A percentile compares a stretch with the other conserved stretches of the same genome.
Evolutionary conservation across 2,113 vertebrate species (phyloP).

Genomic region (Pterophyllum scalare): DNA sequence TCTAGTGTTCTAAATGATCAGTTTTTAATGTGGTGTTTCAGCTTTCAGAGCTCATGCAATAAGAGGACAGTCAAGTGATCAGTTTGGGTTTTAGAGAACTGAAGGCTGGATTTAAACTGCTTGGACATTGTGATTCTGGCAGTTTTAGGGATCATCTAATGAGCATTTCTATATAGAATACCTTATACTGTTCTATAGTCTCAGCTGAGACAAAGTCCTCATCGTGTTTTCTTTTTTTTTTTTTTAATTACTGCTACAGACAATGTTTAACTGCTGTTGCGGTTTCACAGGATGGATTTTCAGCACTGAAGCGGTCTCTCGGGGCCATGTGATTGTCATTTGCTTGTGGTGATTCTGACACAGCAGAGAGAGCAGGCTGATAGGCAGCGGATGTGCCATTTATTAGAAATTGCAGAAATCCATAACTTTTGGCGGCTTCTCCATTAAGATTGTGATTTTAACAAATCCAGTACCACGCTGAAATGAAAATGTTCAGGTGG

Average conservation of each 20-base stretch:
- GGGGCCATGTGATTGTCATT: background rate
- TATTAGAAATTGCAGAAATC: background rate
- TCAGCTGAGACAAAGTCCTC: background rate
- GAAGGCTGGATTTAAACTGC: background rate
- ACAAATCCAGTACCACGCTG: background rate
- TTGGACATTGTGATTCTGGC: background rate
- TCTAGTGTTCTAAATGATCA: background rate
- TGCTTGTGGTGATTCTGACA: background rate
- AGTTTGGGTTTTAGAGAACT: background rate
- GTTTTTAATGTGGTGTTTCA: background rate
- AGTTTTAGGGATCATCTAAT: background rate
- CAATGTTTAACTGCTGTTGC: background rate
- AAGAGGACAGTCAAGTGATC: background rate
- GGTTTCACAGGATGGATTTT: background rate
- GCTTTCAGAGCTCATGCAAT: background rate
- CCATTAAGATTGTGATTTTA: background rate
- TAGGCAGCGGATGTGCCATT: background rate
- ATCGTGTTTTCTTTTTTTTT: too few species aligned
- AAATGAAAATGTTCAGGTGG: background rate
- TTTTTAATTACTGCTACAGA: background rate
- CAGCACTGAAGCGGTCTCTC: background rate
- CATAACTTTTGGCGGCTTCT: background rate
- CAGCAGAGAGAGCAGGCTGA: background rate
- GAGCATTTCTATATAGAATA: background rate
- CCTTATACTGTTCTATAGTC: background rate